A percentile compares a stretch with the other conserved stretches of the same genome.
These are phyloP conservation scores for Netta rufina DNA, from an alignment of 2,797 vertebrate species.

Conservation along the genomic window DNA sequence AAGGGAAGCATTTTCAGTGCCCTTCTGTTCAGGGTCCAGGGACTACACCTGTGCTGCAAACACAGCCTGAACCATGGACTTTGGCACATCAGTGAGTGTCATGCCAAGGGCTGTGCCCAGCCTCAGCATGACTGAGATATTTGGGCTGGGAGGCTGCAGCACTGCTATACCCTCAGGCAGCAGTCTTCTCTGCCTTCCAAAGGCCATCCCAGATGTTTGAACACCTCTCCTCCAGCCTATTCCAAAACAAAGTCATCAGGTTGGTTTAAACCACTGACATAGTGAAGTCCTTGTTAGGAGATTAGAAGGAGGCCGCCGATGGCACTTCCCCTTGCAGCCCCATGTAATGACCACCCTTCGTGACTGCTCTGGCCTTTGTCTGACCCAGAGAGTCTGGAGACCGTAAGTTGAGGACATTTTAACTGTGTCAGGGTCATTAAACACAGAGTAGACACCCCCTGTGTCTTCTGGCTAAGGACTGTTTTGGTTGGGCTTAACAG, in stretches of 20 bases:
- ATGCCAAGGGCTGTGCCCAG: not conserved
- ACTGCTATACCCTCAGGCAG: not conserved
- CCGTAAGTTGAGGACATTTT: not conserved
- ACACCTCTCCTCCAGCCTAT: not conserved
- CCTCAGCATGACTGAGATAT: not conserved
- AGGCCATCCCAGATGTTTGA: not conserved
- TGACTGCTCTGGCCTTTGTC: not conserved
- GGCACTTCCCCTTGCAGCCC: not conserved
- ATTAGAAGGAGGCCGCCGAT: not conserved
- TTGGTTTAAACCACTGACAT: not conserved
- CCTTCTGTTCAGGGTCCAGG: not conserved
- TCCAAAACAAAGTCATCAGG: not conserved
- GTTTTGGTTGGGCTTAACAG: not conserved
- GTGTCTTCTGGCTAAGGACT: not conserved
- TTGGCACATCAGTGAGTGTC: fast-evolving
- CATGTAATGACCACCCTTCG: fast-evolving
- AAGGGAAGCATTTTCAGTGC: not conserved
- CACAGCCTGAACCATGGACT: not conserved
- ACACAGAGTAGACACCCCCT: not conserved
- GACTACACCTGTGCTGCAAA: not conserved
- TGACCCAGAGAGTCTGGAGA: not conserved
- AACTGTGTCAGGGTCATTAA: not conserved
- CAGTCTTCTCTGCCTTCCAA: not conserved
- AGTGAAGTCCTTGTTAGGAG: not conserved
- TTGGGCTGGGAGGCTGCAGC: not conserved